Base-by-base conservation (phyloP, 2,113 vertebrate genomes). In the Dromiciops gliroides region DNA sequence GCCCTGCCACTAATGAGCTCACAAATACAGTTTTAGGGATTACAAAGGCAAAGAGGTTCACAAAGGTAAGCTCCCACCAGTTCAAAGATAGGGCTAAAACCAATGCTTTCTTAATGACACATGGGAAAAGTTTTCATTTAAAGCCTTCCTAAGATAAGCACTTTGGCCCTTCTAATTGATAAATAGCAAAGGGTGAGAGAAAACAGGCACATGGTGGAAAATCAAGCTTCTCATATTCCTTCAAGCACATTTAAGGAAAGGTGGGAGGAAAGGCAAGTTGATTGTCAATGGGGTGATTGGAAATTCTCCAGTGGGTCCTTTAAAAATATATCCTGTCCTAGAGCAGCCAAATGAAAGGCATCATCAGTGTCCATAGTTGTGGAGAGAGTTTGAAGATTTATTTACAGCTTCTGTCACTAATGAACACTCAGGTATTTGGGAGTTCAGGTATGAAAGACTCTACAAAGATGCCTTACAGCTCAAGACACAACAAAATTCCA, bases 121-220 rank as follows among this genome's bases (percentile, higher is more conserved):
- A 91, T 90, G 89, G 11, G 94, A 93, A 98, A 97, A 96, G 10
- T 97, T 95, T 95, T 98, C 67, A 93, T 97, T 98, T 98, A 97
- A 97, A 97, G 94, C 90, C 94, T 97, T 98, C 94, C 97, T 94
- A 44, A 96, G 92, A 91, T 93, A 94, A 98, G 93, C 28, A 97
- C 91, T 98, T 98, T 97, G 96, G 98, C 95, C 93, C 51, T 95
- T 92, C 67, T 98, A 98, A 98, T 97, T 97, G 95, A 97, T 97
- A 98, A 97, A 93, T 96, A 97, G 97, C 95, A 95, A 97, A 98
- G 93, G 94, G 92, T 97, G 96, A 97, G 97, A 97, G 96, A 97
- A 97, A 97, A 92, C 96, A 98, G 96, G 95, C 93, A 26, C 22
- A 53, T 95, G 95, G 91, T 92, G 91, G 95, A 96, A 97, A 97